Evolutionary conservation across 2,113 vertebrate genomes (phyloP).

Genomic region (Corythoichthys intestinalis): DNA sequence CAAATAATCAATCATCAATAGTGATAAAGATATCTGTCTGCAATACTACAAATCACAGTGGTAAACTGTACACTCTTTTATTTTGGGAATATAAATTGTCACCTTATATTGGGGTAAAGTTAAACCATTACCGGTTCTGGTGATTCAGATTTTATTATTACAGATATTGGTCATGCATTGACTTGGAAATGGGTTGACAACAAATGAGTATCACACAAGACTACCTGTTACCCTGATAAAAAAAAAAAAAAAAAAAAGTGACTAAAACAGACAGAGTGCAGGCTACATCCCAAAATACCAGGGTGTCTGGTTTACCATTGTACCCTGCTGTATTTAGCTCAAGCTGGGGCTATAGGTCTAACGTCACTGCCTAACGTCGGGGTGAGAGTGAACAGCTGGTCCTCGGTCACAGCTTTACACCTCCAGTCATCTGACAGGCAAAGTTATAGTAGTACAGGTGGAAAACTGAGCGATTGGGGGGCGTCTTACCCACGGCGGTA

Average conservation of each 20-base stretch:
- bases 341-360: conserved; percentile 49
- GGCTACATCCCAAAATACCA: conserved; percentile 60
- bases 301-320: conserved; percentile 65
- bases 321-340: conserved; percentile 67
- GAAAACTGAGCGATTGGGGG: neutral
- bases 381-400: conserved; percentile 55
- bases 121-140: neutral
- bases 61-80: no score
- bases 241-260: neutral
- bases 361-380: conserved; percentile 45
- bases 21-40: no score
- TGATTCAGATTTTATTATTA: neutral
- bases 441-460: neutral
- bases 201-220: neutral
- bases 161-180: neutral
- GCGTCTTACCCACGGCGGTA: conserved; percentile 88
- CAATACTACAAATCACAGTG: no score
- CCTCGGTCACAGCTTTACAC: conserved; percentile 53
- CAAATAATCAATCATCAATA: no score
- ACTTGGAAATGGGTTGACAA: neutral
- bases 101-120: neutral
- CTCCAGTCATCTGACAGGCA: conserved; percentile 30
- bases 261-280: neutral
- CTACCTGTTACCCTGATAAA: neutral
- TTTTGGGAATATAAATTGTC: no score